These are phyloP conservation scores for Halichondria panicea DNA, from an alignment of 37 sponge, comb jelly and placozoan species.

Conservation along the genomic window DNA sequence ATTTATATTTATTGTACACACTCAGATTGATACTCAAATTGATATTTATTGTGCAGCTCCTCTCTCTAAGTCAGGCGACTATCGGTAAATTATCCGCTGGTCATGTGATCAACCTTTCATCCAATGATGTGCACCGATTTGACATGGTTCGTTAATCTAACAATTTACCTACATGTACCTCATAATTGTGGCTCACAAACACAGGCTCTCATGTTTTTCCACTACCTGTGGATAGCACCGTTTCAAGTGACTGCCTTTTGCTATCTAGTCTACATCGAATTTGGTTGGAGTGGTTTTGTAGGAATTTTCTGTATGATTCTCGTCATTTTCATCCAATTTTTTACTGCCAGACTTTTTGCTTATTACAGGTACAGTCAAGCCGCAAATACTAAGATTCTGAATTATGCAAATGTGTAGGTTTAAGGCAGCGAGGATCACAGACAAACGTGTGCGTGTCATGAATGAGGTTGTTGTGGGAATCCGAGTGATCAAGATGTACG, in stretches of 20 bases:
- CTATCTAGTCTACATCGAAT: constrained; percentile 47
- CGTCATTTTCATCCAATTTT: constrained; percentile 44
- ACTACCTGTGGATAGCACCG: constrained; percentile 60
- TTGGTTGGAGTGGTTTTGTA: constrained; percentile 51
- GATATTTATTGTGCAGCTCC: constrained; percentile 47
- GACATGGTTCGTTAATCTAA: constrained; percentile 59
- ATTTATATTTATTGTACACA: too few species aligned
- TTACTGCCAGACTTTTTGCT: constrained; percentile 31
- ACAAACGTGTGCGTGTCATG: constrained; percentile 75
- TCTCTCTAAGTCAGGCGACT: constrained; percentile 50
- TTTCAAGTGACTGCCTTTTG: constrained; percentile 38
- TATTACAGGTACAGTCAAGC: constrained; percentile 26
- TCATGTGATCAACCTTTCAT: constrained; percentile 71
- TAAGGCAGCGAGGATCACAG: constrained; percentile 65
- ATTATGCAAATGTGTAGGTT: constrained; percentile 25
- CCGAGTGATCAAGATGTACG: constrained; percentile 91
- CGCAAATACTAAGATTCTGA: too few species aligned
- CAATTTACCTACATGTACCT: too few species aligned
- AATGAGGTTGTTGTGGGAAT: constrained; percentile 86
- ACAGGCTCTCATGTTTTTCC: constrained; percentile 57
- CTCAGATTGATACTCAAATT: too few species aligned
- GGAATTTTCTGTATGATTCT: constrained; percentile 17
- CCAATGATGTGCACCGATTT: constrained; percentile 80
- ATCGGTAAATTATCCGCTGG: constrained; percentile 56
- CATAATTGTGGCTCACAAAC: too few species aligned